Base-by-base conservation (phyloP, 2,888 invertebrate genomes). In the Orchestes rusci region DNA sequence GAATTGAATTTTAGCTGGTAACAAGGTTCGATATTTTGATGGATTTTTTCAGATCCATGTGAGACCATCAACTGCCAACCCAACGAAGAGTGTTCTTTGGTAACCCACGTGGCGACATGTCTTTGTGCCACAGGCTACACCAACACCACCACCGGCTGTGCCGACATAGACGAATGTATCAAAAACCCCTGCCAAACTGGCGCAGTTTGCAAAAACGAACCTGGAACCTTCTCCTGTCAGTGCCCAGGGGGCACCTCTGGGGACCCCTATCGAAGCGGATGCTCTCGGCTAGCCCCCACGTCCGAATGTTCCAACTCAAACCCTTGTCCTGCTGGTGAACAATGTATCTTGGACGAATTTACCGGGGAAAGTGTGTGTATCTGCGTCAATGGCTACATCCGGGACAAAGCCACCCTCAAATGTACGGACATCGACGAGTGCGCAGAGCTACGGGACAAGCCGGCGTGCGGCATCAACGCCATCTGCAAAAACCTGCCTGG, bases 401-500 rank as follows among this genome's bases (percentile, higher is more conserved):
- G 92, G 20, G 85, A 84, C 63, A 71, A 74, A 36, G 77, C 79
- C 55, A 80, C 77, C 16, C 82, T 82, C 32, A 75, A 82, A 62
- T 92, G 92, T 68, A 75, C 85, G 60, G 93, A 93, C 65, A 74
- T 87, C 42, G 84, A 93, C 61, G 92, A 93, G 67, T 93, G 92
- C 61, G 76, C 79, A 3, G 82, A 83, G 56, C 72, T 79, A 18
- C 70, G 78, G 41, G 83, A 81, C 43, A 85, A 84, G 55, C 79
- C 84, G 2, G 83, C 87, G 13, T 93, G 93, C 67, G 93, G 92
- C 1, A 69, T 87, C 16, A 90, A 91, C 66, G 90, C 92, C 0
- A 78, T 91, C 44, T 94, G 93, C 61, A 91, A 89, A 65, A 94
- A 94, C 69, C 70, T 92, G 38, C 92, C 92, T 0, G 93, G 93